Evolutionary conservation across 2,797 vertebrate species (phyloP), one percentile per base, ranked within the genome.

Genomic region (Hippoglossus hippoglossus): DNA sequence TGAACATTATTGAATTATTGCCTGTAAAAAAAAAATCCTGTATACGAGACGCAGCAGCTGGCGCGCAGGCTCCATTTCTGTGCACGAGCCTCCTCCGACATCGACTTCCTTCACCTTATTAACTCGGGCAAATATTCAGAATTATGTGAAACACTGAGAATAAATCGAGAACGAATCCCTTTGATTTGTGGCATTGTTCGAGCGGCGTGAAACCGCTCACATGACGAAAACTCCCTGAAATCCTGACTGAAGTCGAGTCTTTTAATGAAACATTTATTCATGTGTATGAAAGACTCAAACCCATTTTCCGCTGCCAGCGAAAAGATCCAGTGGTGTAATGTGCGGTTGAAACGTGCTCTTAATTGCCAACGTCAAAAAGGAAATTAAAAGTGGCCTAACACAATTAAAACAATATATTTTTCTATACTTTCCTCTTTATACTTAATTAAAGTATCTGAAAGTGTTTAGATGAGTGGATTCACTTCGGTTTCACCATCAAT

Each of bases 221-320:
- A 86, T 89, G 88, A 90, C 19, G 76, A 88, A 91, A 91, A 87
- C 63, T n/a, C 70, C 57, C 39, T 80, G 84, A 86, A 90, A 92
- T 86, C 62, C 61, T 0, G 52, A 85, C 47, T 89, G 67, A 81
- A 85, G 53, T 79, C 68, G 50, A 72, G 61, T 58, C 77, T 79
- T 80, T 81, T 81, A 75, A 91, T 87, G 52, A 91, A 91, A 87
- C 80, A 83, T 89, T 86, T 77, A 88, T 84, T 76, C 19, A 4
- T 65, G 68, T 61, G 53, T 66, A 67, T 66, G 51, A 85, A 79
- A 84, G 58, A 49, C 63, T 72, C 28, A 47, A 49, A 73, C 44
- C 15, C 57, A 57, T n/a, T 77, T 86, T 72, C 63, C 50, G 59
- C 51, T 41, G 73, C 63, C 53, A 54, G 54, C 62, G 68, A 78